Percentiles rank a stretch among this genome's conserved stretches.
Conservation (phyloP, 1,140 invertebrate species). For the Brachionus manjavacas region DNA sequence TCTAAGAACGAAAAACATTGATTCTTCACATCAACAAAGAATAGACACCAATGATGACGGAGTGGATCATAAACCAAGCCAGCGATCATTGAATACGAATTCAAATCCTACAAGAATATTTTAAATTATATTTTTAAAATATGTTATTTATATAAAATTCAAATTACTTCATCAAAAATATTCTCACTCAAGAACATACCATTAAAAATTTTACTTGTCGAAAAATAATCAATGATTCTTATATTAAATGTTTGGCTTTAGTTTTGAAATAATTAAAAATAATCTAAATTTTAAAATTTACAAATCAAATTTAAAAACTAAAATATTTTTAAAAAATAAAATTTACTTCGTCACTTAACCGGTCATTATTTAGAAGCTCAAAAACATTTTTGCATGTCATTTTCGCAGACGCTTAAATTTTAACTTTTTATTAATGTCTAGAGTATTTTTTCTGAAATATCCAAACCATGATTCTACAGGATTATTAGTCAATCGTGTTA, state of each 20-base stretch:
- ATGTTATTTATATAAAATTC: neutral
- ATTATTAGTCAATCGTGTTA: neutral
- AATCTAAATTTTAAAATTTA: neutral
- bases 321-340: neutral
- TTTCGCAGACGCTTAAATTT: neutral
- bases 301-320: neutral
- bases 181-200: neutral
- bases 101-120: neutral
- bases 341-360: no score
- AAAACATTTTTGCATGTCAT: neutral
- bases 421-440: neutral
- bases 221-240: neutral
- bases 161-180: neutral
- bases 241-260: neutral
- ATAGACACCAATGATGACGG: neutral
- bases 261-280: neutral
- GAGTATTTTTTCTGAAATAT: slow-evolving; percentile 4
- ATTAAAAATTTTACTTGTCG: neutral
- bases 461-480: neutral
- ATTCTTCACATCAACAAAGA: neutral
- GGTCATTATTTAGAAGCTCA: neutral
- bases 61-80: neutral
- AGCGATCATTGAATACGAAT: neutral
- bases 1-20: no score
- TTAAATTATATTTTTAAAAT: neutral